phyloP scores from a whole-genome alignment of 2,888 invertebrate genomes.

The Megastigmus dorsalis region DNA sequence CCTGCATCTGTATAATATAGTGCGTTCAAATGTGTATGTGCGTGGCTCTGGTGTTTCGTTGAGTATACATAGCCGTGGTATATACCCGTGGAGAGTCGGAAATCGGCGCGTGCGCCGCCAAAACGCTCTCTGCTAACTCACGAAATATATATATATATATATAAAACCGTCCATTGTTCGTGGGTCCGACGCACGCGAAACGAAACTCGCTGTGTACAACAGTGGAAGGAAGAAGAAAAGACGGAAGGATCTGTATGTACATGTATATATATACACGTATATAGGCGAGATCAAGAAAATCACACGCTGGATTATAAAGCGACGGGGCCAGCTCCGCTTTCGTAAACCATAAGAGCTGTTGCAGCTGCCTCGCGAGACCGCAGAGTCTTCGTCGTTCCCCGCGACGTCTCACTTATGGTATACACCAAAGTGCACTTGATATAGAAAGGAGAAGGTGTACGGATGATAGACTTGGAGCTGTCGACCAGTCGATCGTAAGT shows the following conservation, averaged over 20 bases:
- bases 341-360: too few relatives aligned
- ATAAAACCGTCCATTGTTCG: not conserved
- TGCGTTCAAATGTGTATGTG: not conserved
- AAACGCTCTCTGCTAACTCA: not conserved
- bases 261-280: too few relatives aligned
- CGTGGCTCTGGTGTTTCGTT: not conserved
- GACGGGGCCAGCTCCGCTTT: too few relatives aligned
- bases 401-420: too few relatives aligned
- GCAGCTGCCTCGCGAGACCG: not conserved
- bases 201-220: too few relatives aligned
- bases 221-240: not conserved
- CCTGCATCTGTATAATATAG: too few relatives aligned
- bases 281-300: slow-evolving; percentile 17
- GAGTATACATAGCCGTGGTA: too few relatives aligned
- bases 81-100: not conserved
- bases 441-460: too few relatives aligned
- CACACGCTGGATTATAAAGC: slow-evolving; percentile 33
- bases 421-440: too few relatives aligned
- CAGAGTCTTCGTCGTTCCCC: too few relatives aligned
- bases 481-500: not conserved
- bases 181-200: not conserved
- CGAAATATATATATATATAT: not conserved
- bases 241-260: not conserved
- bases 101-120: not conserved
- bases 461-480: too few relatives aligned